Evolutionary conservation across 2,113 vertebrate species (phyloP).

Genomic region (Proterorhinus semilunaris): DNA sequence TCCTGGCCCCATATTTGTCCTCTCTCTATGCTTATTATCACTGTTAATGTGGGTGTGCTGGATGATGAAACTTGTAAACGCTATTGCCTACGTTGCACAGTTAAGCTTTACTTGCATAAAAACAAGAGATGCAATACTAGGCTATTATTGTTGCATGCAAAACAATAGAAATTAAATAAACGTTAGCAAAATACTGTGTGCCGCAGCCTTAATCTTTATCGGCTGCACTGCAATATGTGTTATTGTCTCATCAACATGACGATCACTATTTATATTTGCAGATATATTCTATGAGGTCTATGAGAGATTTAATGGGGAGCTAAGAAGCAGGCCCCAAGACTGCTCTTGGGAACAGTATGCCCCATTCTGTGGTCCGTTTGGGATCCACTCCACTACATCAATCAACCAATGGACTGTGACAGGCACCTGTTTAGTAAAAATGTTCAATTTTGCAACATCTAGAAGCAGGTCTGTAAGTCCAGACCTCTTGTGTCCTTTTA

Average conservation of each 20-base stretch:
- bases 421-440: slow-evolving; percentile 1
- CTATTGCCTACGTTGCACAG: not conserved
- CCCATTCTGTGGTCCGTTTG: slow-evolving; percentile 3
- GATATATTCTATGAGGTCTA: not conserved
- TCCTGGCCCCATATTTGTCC: slow-evolving; percentile 4
- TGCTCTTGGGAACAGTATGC: slow-evolving; percentile 6
- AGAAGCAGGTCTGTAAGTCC: not conserved
- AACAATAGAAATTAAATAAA: not conserved
- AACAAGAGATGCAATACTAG: not conserved
- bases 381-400: not conserved
- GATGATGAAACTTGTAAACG: slow-evolving; percentile 6
- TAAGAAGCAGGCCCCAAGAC: slow-evolving; percentile 5
- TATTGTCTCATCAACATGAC: not conserved
- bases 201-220: no score
- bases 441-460: not conserved
- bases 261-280: not conserved
- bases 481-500: not conserved
- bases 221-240: not conserved
- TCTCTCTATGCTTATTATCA: slow-evolving; percentile 4
- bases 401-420: not conserved
- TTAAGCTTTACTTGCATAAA: slow-evolving; percentile 1
- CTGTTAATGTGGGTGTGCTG: slow-evolving; percentile 6
- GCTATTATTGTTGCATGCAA: not conserved
- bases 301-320: slow-evolving; percentile 1
- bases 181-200: not conserved